These are phyloP conservation scores for Melangyna quadrimaculata DNA, from an alignment of 2,888 invertebrate genomes.

Conservation along the genomic window DNA sequence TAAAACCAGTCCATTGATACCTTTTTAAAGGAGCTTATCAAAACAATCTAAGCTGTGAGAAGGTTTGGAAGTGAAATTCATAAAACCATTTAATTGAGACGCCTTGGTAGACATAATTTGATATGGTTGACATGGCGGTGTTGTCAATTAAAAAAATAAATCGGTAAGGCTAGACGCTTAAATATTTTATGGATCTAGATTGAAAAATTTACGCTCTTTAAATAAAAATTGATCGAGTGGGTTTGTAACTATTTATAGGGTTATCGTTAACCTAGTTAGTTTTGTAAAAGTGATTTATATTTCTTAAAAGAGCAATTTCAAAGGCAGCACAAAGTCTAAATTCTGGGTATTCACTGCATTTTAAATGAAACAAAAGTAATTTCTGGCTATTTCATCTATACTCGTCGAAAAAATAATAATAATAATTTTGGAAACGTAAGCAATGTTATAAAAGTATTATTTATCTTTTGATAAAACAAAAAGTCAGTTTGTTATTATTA, in stretches of 20 bases:
- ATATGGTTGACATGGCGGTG: neutral
- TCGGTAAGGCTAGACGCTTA: neutral
- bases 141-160: slow-evolving; percentile 20
- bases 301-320: too few species aligned
- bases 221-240: neutral
- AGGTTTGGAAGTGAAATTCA: neutral
- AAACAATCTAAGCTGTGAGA: neutral
- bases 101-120: slow-evolving; percentile 10
- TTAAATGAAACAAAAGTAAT: too few species aligned
- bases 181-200: neutral
- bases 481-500: too few species aligned
- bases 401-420: too few species aligned
- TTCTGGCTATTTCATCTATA: too few species aligned
- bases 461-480: too few species aligned
- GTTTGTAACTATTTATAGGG: neutral
- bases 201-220: neutral
- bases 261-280: too few species aligned
- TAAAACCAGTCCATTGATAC: neutral
- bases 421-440: too few species aligned
- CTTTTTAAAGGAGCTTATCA: slow-evolving; percentile 8
- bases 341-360: too few species aligned
- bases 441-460: too few species aligned
- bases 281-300: too few species aligned
- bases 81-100: slow-evolving; percentile 28
- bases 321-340: too few species aligned